Evolutionary conservation across 2,888 invertebrate genomes (phyloP).

Genomic region (Zygogramma bicolorata): DNA sequence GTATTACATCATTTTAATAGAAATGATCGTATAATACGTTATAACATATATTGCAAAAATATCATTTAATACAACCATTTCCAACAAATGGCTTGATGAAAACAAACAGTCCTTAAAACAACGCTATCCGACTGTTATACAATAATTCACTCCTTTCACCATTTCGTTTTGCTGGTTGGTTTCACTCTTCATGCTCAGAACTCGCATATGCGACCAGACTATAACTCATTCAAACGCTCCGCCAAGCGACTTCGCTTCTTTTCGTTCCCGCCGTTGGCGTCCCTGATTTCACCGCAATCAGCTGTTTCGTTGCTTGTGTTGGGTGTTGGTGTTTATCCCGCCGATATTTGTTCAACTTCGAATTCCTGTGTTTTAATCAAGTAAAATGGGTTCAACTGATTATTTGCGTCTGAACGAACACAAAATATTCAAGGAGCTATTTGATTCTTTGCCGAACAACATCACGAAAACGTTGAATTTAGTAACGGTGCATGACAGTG

Average conservation of each 20-base stretch:
- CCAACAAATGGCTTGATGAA: too few species aligned
- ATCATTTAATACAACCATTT: too few species aligned
- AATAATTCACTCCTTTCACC: too few species aligned
- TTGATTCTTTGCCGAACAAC: conserved; percentile 69
- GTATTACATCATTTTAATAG: too few species aligned
- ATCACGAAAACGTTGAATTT: conserved; percentile 74
- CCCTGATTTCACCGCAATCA: not conserved
- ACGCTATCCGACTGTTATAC: too few species aligned
- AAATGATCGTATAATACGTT: too few species aligned
- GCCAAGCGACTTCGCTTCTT: not conserved
- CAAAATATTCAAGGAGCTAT: conserved; percentile 73
- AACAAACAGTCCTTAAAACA: too few species aligned
- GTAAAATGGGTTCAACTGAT: conserved; percentile 72
- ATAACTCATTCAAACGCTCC: not conserved
- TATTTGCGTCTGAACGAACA: conserved; percentile 72
- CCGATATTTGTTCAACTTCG: not conserved
- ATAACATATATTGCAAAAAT: too few species aligned
- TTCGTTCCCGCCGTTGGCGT: not conserved
- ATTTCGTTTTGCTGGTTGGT: too few species aligned
- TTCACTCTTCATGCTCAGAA: not conserved
- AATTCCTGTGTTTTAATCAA: not conserved
- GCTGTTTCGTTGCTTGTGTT: conserved; percentile 6
- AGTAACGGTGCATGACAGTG: conserved; percentile 75
- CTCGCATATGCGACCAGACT: not conserved
- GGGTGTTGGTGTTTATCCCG: not conserved